Evolutionary conservation across 2,888 invertebrate genomes (phyloP).

Genomic region (Macropis europaea): DNA sequence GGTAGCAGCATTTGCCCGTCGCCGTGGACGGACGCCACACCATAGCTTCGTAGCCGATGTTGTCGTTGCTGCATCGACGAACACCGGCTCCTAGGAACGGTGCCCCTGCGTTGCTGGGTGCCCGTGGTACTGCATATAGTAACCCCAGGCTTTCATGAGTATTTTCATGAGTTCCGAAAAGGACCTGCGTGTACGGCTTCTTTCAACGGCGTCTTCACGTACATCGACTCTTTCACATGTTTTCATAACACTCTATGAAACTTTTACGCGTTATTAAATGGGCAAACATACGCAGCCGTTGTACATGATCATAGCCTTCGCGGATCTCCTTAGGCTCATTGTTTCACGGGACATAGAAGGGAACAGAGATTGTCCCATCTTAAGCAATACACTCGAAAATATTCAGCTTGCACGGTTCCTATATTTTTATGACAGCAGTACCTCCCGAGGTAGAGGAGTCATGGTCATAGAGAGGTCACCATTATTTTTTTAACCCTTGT

Average conservation of each 20-base stretch:
- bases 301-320: background rate
- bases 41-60: conserved; percentile 74
- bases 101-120: conserved; percentile 45
- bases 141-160: conserved; percentile 66
- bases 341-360: too few species aligned
- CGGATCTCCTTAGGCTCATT: background rate
- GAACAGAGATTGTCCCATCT: too few species aligned
- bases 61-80: conserved; percentile 73
- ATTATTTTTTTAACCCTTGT: too few species aligned
- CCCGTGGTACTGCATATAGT: conserved; percentile 73
- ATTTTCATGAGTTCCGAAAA: conserved; percentile 19
- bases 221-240: background rate
- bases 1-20: conserved; percentile 77
- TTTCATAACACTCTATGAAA: background rate
- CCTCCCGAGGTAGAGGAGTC: too few species aligned
- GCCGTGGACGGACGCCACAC: conserved; percentile 74
- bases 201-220: conserved; percentile 1
- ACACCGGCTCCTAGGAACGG: conserved; percentile 45
- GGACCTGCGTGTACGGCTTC: conserved; percentile 26
- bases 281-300: background rate
- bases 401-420: too few species aligned
- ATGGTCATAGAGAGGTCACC: too few species aligned
- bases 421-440: too few species aligned
- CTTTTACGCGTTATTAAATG: background rate
- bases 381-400: too few species aligned